Evolutionary conservation across 2,113 vertebrate genomes (phyloP).

Genomic region (Ornithorhynchus anatinus): DNA sequence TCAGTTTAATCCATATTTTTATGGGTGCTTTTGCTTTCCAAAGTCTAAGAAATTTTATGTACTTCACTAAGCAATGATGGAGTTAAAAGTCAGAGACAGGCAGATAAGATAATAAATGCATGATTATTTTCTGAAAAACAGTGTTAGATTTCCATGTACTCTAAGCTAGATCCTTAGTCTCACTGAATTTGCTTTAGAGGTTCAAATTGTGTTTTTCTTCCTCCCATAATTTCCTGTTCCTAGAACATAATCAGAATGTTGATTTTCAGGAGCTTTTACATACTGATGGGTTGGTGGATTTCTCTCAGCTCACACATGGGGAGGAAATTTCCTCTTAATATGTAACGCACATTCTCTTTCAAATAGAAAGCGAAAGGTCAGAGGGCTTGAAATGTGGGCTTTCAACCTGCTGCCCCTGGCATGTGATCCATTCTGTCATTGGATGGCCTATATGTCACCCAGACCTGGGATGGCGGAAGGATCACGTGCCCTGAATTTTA

Average conservation of each 20-base stretch:
- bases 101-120: slow-evolving; percentile 58
- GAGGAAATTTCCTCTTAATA: background rate
- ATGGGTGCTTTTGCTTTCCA: slow-evolving; percentile 61
- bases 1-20: slow-evolving; percentile 76
- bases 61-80: slow-evolving; percentile 51
- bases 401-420: background rate
- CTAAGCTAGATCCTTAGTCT: slow-evolving; percentile 48
- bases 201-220: slow-evolving; percentile 11
- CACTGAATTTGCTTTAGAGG: slow-evolving; percentile 42
- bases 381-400: background rate
- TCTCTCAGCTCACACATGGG: background rate
- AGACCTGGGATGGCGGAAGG: background rate
- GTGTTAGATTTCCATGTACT: slow-evolving; percentile 33
- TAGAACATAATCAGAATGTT: background rate
- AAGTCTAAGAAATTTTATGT: slow-evolving; percentile 53
- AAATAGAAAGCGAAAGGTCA: background rate
- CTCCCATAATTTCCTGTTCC: background rate
- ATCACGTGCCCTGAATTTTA: background rate
- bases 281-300: background rate
- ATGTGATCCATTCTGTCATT: background rate
- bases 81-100: slow-evolving; percentile 46
- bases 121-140: slow-evolving; percentile 65
- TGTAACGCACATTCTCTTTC: background rate
- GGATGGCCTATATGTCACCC: background rate
- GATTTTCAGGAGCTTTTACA: background rate